These are phyloP conservation scores for Automeris io DNA, from an alignment of 2,888 invertebrate species.

Conservation along the genomic window DNA sequence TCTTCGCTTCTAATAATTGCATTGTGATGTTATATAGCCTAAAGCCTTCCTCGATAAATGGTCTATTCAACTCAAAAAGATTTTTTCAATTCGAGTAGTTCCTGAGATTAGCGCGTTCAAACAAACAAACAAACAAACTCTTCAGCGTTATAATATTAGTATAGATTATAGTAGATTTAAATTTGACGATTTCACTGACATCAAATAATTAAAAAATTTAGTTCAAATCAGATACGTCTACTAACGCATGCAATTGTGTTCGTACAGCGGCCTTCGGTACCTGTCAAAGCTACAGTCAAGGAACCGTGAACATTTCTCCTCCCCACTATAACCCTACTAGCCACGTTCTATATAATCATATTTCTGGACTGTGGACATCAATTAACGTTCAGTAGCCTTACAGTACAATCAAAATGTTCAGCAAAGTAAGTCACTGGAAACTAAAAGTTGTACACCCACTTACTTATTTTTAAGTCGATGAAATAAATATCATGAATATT, in stretches of 20 bases:
- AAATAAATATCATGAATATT: background rate
- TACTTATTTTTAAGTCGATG: background rate
- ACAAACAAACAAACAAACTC: too few species aligned
- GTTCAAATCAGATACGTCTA: background rate
- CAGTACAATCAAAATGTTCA: conserved; percentile 22
- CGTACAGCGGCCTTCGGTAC: conserved; percentile 36
- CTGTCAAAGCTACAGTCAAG: conserved; percentile 49
- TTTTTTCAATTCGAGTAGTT: too few species aligned
- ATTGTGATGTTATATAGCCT: too few species aligned
- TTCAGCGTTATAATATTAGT: too few species aligned
- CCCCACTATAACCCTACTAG: conserved; percentile 36
- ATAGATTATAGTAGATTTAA: too few species aligned
- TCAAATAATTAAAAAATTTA: background rate
- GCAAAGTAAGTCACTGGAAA: conserved; percentile 18
- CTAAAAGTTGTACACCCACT: background rate
- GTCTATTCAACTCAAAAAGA: too few species aligned
- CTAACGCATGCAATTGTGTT: conserved; percentile 12
- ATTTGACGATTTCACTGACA: too few species aligned
- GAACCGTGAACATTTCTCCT: conserved; percentile 43
- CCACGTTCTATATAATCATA: conserved; percentile 27
- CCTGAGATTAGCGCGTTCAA: too few species aligned
- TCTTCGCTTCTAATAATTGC: too few species aligned
- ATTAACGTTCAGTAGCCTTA: too few species aligned
- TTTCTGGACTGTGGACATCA: too few species aligned
- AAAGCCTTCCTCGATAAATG: too few species aligned